These are phyloP conservation scores for Drosophila nr. medialis DNA, from an alignment of 2,888 invertebrate genomes.

Conservation along the genomic window DNA sequence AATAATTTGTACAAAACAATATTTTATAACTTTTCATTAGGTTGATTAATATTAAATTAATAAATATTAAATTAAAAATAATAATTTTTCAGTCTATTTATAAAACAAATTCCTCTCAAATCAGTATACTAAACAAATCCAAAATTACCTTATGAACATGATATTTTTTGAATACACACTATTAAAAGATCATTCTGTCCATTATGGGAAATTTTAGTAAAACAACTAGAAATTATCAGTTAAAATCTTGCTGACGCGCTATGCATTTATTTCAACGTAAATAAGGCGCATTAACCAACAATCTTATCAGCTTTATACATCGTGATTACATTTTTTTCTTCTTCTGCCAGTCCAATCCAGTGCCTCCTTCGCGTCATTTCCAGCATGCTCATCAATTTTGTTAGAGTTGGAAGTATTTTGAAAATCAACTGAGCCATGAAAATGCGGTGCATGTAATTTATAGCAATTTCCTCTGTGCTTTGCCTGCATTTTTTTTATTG, in stretches of 20 bases:
- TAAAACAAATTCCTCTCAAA: not conserved
- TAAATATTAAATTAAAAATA: no score
- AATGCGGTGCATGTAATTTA: constrained; percentile 71
- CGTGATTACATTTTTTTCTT: not conserved
- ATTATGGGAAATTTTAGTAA: not conserved
- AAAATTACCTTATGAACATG: not conserved
- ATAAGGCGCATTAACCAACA: not conserved
- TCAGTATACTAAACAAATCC: not conserved
- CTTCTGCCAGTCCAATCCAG: not conserved
- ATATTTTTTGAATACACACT: not conserved
- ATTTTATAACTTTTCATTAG: no score
- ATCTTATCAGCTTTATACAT: constrained; percentile 16
- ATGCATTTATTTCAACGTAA: constrained; percentile 1
- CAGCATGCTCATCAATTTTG: constrained; percentile 47
- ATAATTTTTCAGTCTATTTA: not conserved
- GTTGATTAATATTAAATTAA: no score
- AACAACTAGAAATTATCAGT: not conserved
- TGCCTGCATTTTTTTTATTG: constrained; percentile 49
- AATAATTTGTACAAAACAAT: no score
- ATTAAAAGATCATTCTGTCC: not conserved
- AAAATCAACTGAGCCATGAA: constrained; percentile 69
- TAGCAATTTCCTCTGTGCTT: constrained; percentile 67
- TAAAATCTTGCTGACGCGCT: not conserved
- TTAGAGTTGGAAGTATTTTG: constrained; percentile 35
- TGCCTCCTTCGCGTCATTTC: not conserved